Evolutionary conservation across 2,888 invertebrate species (phyloP), one percentile per base, ranked within the genome.

Genomic region (Pristionchus mayeri): DNA sequence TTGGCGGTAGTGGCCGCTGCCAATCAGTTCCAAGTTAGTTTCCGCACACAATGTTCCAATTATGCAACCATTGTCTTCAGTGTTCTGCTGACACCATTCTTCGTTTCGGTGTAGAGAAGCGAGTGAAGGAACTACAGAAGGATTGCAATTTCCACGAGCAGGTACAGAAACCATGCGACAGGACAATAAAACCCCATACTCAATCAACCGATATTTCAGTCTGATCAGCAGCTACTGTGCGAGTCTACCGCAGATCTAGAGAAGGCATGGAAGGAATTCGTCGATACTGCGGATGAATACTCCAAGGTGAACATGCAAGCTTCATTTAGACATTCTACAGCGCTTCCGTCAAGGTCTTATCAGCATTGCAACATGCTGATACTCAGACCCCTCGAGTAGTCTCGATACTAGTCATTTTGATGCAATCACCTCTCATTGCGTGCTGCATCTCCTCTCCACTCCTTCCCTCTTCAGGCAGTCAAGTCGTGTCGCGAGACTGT

Each of bases 51-150:
- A 4, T 37, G n/a, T 34, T 3, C 37, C 34, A 16, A 11, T 34
- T 37, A 40, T 21, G 37, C 54, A 21, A 54, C 21, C n/a, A 21
- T 4, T n/a, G 21, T n/a, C 86, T 88, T 44, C 85, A 88, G 84
- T 89, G 89, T 52, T 83, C 87, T 11, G 85, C 89, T 0, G 89
- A 89, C 60, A 88, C 88, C 4, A 89, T 89, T 30, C 86, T 89
- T 30, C 86, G 89, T 37, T 87, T 89, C 86, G 89, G 88, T 11
- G 88, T 87, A 16, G 87, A 89, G 82, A 88, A 88, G 75, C 67
- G 89, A n/a, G 86, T 80, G 40, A 88, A 88, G 84, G 88, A 89
- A 54, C 21, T 89, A 75, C 88, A 89, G 67, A 63, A 85, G 24
- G 89, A 89, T 48, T 89, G 89, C 71, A 83, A 16, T 9, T 21